These are phyloP conservation scores for Cathartes aura DNA, from an alignment of 2,113 vertebrate genomes.

Conservation along the genomic window DNA sequence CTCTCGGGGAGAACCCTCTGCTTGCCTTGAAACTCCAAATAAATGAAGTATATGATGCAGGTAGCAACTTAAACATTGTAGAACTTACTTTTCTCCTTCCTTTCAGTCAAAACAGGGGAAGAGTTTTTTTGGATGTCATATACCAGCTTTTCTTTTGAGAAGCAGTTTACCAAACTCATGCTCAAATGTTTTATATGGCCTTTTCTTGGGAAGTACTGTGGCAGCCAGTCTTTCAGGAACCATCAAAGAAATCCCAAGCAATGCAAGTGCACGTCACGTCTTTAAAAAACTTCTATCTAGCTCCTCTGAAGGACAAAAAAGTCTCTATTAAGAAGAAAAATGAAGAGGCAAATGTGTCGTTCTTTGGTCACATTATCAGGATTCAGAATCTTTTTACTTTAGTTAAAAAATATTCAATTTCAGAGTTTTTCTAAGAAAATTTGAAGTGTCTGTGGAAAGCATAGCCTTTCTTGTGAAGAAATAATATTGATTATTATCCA, in stretches of 20 bases:
- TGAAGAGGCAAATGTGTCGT: not conserved
- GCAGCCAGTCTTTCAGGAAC: not conserved
- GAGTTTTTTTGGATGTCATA: not conserved
- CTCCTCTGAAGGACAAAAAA: not conserved
- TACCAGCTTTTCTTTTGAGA: not conserved
- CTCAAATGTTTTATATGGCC: not conserved
- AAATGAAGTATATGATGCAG: rapidly evolving
- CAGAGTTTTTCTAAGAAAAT: not conserved
- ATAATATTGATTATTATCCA: not conserved
- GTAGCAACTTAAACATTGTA: not conserved
- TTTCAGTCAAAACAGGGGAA: not conserved
- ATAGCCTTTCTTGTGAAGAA: not conserved
- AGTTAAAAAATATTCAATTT: not conserved
- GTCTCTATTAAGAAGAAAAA: not conserved
- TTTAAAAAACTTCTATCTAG: not conserved
- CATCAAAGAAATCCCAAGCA: not conserved
- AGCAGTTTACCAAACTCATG: not conserved
- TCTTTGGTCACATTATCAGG: not conserved
- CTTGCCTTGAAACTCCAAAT: not conserved
- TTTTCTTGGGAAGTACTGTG: not conserved
- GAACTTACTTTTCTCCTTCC: not conserved
- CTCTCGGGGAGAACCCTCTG: not conserved
- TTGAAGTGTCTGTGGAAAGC: not conserved
- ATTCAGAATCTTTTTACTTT: not conserved
- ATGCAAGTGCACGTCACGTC: not conserved